Evolutionary conservation across 2,888 invertebrate species (phyloP).

Genomic region (Scaptodrosophila latifasciaeformis): DNA sequence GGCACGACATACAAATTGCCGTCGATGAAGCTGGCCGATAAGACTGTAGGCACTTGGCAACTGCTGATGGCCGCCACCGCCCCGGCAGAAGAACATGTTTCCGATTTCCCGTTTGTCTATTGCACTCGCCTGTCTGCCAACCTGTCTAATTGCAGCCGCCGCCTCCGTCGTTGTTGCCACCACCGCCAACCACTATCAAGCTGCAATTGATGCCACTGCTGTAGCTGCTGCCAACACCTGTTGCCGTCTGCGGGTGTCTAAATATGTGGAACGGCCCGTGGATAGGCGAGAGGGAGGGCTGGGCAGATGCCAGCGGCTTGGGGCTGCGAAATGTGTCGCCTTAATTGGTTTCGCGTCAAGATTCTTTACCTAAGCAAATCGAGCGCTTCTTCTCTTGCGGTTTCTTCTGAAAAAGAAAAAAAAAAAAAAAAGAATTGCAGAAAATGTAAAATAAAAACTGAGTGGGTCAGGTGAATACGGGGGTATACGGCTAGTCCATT

Average conservation of each 20-base stretch:
- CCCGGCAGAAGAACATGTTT: conserved; percentile 60
- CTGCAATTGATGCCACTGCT: conserved; percentile 60
- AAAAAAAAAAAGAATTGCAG: no score
- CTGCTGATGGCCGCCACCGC: conserved; percentile 36
- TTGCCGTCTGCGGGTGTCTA: conserved; percentile 6
- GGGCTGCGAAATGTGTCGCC: background rate
- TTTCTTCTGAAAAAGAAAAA: background rate
- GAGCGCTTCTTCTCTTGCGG: background rate
- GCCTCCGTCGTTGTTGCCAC: conserved; percentile 4
- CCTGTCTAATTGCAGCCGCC: conserved; percentile 20
- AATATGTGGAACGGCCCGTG: background rate
- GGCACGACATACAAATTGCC: conserved; percentile 67
- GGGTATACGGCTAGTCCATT: background rate
- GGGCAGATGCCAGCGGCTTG: no score
- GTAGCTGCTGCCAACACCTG: conserved; percentile 38
- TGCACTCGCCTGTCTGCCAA: conserved; percentile 9
- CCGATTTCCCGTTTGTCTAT: conserved; percentile 51
- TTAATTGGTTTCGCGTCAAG: background rate
- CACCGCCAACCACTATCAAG: conserved; percentile 13
- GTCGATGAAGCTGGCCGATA: conserved; percentile 59
- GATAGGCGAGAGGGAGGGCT: no score
- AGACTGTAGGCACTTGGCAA: conserved; percentile 54
- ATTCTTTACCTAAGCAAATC: background rate
- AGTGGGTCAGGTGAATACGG: background rate
- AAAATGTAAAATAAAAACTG: background rate